phyloP scores from a whole-genome alignment of 2,888 invertebrate species.

The Dione juno region DNA sequence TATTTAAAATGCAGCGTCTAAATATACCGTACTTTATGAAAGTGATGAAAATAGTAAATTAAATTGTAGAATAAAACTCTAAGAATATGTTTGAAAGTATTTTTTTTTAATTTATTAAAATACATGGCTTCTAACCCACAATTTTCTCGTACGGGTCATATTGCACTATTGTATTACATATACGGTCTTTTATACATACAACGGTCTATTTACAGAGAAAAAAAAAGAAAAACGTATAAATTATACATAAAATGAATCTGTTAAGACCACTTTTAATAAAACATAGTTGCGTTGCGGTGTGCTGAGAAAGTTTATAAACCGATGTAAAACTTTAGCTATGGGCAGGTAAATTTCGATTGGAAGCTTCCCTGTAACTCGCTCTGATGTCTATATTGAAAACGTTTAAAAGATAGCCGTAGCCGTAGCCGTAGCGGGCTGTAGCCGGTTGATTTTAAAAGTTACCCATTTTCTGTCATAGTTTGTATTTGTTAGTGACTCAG shows the following conservation, averaged over 20 bases:
- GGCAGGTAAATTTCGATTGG: slow-evolving; percentile 44
- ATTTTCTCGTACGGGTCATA: no score
- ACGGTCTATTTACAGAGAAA: no score
- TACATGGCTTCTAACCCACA: no score
- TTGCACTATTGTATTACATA: no score
- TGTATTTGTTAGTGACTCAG: slow-evolving; percentile 6
- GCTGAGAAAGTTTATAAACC: slow-evolving; percentile 28
- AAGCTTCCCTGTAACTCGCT: slow-evolving; percentile 40
- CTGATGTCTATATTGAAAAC: slow-evolving; percentile 45
- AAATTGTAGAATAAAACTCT: no score
- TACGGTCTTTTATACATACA: no score
- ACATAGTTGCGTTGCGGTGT: slow-evolving; percentile 7
- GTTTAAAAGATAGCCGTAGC: slow-evolving; percentile 30
- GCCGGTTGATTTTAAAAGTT: slow-evolving; percentile 39
- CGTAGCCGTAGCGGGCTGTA: no score
- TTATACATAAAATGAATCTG: neutral
- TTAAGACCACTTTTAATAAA: neutral
- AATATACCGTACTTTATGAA: no score
- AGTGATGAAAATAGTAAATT: no score
- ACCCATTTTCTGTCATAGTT: slow-evolving; percentile 13
- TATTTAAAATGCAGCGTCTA: no score
- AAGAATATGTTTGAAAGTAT: no score
- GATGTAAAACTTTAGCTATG: slow-evolving; percentile 29
- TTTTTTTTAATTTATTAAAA: no score
- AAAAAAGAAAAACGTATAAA: neutral